Evolutionary conservation across 2,113 vertebrate species (phyloP).

Genomic region (Campylorhamphus procurvoides): DNA sequence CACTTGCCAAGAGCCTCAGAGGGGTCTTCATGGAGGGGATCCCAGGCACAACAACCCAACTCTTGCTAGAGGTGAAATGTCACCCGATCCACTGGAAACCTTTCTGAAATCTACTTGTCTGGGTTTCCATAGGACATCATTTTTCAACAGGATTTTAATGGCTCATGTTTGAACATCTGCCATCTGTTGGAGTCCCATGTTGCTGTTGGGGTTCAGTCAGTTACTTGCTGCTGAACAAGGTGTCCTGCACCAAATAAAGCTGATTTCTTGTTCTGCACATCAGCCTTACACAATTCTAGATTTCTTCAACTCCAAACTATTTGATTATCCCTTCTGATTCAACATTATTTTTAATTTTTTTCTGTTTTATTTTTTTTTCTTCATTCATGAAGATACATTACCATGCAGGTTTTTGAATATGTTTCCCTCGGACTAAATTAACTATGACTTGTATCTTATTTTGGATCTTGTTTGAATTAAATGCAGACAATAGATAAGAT

Average conservation of each 20-base stretch:
- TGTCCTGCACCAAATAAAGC: not conserved
- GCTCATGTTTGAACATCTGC: not conserved
- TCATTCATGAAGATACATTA: not conserved
- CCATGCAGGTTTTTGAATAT: not conserved
- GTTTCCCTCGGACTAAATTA: not conserved
- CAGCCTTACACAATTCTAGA: not conserved
- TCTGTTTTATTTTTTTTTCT: not conserved
- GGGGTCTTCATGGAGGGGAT: accelerated
- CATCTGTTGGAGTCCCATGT: not conserved
- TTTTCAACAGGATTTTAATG: not conserved
- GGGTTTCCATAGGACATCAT: not conserved
- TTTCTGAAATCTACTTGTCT: not conserved
- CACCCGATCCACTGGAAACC: not conserved
- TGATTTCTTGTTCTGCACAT: not conserved
- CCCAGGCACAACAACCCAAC: not conserved
- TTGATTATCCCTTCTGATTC: not conserved
- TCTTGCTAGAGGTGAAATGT: not conserved
- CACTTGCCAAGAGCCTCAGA: not conserved
- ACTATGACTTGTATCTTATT: not conserved
- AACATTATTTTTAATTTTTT: not conserved
- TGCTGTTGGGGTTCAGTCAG: not conserved
- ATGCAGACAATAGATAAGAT: not conserved
- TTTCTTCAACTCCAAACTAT: not conserved
- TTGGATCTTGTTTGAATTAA: not conserved
- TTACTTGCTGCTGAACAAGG: not conserved